Conservation (phyloP, 2,113 vertebrate genomes). For the Python bivittatus region DNA sequence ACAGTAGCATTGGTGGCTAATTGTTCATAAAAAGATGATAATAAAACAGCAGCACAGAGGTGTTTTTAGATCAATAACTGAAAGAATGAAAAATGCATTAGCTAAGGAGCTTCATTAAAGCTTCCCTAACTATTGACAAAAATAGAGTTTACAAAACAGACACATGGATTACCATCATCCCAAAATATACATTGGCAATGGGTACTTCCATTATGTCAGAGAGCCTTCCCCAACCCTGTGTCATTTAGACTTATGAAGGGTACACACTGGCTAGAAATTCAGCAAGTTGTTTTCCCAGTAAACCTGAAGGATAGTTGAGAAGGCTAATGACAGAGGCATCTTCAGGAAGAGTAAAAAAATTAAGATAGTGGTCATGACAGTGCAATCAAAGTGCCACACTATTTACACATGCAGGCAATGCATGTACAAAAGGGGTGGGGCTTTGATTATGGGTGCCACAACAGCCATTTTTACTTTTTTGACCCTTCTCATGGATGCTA, state of each 20-base stretch:
- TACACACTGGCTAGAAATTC: no score
- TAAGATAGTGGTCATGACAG: no score
- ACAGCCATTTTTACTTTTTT: background rate
- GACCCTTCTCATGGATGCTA: background rate
- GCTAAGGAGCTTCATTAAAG: background rate
- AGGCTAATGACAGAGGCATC: no score
- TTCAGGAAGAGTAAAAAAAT: no score
- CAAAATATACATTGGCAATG: slow-evolving; percentile 38
- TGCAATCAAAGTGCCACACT: no score
- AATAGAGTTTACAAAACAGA: slow-evolving; percentile 26
- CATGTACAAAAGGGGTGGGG: background rate
- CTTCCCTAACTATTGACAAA: background rate
- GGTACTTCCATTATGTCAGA: slow-evolving; percentile 12
- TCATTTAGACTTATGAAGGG: no score
- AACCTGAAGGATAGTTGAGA: no score
- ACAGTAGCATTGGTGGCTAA: slow-evolving; percentile 39
- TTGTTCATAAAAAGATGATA: slow-evolving; percentile 55
- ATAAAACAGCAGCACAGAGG: background rate
- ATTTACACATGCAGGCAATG: background rate
- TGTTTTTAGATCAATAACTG: slow-evolving; percentile 42
- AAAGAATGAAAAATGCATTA: slow-evolving; percentile 16
- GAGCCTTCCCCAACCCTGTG: no score
- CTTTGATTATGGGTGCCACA: background rate
- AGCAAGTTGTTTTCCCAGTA: no score
- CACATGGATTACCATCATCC: slow-evolving; percentile 1